These are phyloP conservation scores for Trinorchestia longiramus DNA, from an alignment of 1,140 invertebrate genomes.

Conservation along the genomic window DNA sequence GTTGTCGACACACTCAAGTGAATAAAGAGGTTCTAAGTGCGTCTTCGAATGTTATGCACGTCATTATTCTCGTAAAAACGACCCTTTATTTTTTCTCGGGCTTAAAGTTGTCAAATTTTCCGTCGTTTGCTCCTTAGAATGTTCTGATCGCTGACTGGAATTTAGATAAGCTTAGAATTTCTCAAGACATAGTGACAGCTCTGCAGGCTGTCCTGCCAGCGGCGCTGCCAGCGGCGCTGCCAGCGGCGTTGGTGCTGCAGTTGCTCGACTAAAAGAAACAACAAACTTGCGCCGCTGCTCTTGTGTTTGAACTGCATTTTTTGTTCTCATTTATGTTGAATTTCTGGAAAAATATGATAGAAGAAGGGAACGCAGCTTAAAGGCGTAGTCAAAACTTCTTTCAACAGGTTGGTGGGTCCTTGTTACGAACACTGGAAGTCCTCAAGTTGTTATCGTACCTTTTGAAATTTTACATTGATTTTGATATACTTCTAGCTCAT, in stretches of 20 bases:
- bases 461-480: no score
- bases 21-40: neutral
- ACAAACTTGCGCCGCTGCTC: neutral
- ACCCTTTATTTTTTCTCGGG: neutral
- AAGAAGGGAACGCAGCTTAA: no score
- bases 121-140: neutral
- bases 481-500: no score
- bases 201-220: no score
- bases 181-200: neutral
- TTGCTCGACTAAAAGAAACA: neutral
- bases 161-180: neutral
- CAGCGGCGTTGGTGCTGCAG: neutral
- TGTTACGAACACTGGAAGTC: no score
- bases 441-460: no score
- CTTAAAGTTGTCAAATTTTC: neutral
- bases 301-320: no score
- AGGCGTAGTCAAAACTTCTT: no score
- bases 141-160: neutral
- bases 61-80: neutral
- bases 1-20: neutral
- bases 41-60: neutral
- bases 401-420: no score
- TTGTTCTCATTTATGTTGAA: no score
- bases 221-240: neutral
- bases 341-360: no score